Evolutionary conservation across 2,797 vertebrate species (phyloP).

Genomic region (Lepilemur ruficaudatus): DNA sequence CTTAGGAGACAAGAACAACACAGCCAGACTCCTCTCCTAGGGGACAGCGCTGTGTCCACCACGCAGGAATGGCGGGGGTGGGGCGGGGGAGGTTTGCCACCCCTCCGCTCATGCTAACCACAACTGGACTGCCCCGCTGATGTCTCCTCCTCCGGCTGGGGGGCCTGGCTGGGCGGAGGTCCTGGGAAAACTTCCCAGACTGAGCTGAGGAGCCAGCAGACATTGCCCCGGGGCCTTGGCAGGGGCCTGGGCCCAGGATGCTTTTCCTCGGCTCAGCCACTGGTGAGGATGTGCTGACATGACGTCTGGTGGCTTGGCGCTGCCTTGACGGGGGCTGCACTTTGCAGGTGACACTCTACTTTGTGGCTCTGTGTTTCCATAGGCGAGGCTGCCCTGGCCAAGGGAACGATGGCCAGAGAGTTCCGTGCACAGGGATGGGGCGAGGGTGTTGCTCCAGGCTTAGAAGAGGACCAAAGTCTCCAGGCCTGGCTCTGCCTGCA

Average conservation of each 20-base stretch:
- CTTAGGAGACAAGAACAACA: constrained; percentile 52
- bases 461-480: not conserved
- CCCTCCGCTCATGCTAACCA: constrained; percentile 65
- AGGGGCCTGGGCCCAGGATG: not conserved
- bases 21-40: constrained; percentile 69
- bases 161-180: not conserved
- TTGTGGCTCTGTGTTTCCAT: rapidly evolving
- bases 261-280: not conserved
- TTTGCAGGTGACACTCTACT: not conserved
- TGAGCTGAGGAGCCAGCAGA: constrained; percentile 21
- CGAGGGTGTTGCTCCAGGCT: not conserved
- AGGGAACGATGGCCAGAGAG: not conserved
- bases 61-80: not conserved
- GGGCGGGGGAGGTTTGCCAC: constrained; percentile 59
- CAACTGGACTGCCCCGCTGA: constrained; percentile 55
- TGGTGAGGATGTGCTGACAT: not conserved
- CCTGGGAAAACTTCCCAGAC: constrained; percentile 16
- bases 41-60: not conserved
- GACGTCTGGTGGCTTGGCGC: not conserved
- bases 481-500: not conserved
- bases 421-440: not conserved
- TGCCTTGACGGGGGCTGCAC: not conserved
- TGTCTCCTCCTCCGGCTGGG: not conserved
- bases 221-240: constrained; percentile 40
- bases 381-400: not conserved